phyloP scores from a whole-genome alignment of 2,888 invertebrate species.

The Cecidostiba fungosa region DNA sequence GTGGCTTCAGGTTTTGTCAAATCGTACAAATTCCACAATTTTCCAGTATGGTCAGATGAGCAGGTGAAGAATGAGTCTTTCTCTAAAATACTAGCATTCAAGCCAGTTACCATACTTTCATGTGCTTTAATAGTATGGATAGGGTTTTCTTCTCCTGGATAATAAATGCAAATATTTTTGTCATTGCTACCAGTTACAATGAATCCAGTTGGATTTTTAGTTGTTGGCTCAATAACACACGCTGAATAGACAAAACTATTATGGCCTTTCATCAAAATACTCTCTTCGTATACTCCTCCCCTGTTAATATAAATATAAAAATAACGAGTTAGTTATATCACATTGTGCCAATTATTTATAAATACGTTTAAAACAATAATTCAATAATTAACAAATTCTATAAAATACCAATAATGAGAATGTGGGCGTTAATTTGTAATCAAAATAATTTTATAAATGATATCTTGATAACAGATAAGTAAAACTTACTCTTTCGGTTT shows the following conservation, averaged over 20 bases:
- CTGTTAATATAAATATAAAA: neutral
- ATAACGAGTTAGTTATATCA: neutral
- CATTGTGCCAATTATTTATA: neutral
- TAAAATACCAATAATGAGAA: too few relatives aligned
- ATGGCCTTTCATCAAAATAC: constrained; percentile 89
- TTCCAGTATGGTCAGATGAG: constrained; percentile 96
- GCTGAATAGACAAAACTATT: constrained; percentile 92
- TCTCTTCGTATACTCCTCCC: constrained; percentile 81
- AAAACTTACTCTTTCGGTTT: constrained; percentile 85
- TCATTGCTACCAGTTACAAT: constrained; percentile 96
- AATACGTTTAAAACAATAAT: too few relatives aligned
- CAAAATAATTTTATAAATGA: neutral
- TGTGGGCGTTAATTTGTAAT: neutral
- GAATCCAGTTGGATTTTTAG: constrained; percentile 87
- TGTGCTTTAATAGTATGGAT: constrained; percentile 89
- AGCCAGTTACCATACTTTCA: constrained; percentile 85
- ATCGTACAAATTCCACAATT: constrained; percentile 88
- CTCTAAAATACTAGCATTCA: constrained; percentile 79
- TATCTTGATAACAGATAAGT: neutral
- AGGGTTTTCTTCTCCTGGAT: constrained; percentile 86
- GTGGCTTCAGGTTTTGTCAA: constrained; percentile 71
- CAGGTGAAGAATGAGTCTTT: constrained; percentile 87
- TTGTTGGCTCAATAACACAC: constrained; percentile 87
- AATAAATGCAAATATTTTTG: constrained; percentile 90
- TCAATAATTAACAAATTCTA: too few relatives aligned